Evolutionary conservation across 2,113 vertebrate genomes (phyloP), one percentile per base, ranked within the genome.

Genomic region (Gopherus evgoodei): DNA sequence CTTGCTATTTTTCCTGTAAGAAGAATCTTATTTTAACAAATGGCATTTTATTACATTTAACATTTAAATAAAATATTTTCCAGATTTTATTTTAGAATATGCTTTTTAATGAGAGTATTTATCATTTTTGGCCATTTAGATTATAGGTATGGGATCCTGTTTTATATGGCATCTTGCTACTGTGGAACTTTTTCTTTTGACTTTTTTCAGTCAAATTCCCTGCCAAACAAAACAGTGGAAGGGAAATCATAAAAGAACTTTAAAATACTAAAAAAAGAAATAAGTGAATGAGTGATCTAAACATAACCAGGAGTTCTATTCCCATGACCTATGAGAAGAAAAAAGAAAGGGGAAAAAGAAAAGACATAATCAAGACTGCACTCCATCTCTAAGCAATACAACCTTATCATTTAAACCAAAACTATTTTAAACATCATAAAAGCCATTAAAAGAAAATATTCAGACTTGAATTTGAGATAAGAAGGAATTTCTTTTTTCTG

Each of bases 111-210:
- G 79, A 90, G 97, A 80, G 57, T 87, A 96, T 98, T 98, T 98
- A 97, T 98, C 97, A 97, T 97, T 95, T 97, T 94, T 98, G 93
- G 91, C 90, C 42, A 38, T 96, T 97, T 95, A 94, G 81, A 90
- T 97, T 96, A 96, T 95, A 98, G 97, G 97, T 97, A 96, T 97
- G 95, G 97, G 97, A 98, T 98, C 96, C 98, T 98, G 97, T 98
- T 98, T 98, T 98, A 98, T 83, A 98, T 97, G 97, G 97, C 98
- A 97, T 91, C 94, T 97, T 54, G 93, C 97, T 98, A 97, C 98
- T 29, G 87, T 83, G 90, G 94, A 98, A 95, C 89, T 95, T 97
- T 97, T 97, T 88, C 85, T 97, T 96, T 89, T 91, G 81, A 57
- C 25, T 91, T 93, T 95, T 96, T 96, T 97, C 89, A 96, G 88